Percentiles rank a stretch among this genome's conserved stretches.
These are phyloP conservation scores for Sarcophaga variegata DNA, from an alignment of 2,888 invertebrate genomes.

Conservation along the genomic window DNA sequence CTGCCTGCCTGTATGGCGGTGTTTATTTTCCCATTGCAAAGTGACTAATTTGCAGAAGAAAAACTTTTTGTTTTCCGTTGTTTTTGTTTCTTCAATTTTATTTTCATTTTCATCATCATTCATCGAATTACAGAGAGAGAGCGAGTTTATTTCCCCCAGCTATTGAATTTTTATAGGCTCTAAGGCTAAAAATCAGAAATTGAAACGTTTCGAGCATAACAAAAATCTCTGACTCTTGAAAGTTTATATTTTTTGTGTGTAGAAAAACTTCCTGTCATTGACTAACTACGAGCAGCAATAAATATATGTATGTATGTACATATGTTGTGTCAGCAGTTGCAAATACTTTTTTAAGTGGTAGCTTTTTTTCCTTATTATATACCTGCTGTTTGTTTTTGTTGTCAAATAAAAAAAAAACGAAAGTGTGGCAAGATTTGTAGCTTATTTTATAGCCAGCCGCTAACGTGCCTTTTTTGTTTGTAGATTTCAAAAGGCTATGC, in stretches of 20 bases:
- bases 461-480: conserved; percentile 26
- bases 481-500: not conserved
- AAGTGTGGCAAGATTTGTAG: conserved; percentile 27
- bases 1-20: not conserved
- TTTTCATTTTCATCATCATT: not conserved
- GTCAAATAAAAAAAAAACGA: too few species aligned
- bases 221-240: not conserved
- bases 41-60: conserved; percentile 30
- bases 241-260: not conserved
- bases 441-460: conserved; percentile 7
- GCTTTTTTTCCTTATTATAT: conserved; percentile 25
- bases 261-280: not conserved
- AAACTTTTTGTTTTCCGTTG: not conserved
- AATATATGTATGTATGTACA: too few species aligned
- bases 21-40: conserved; percentile 3
- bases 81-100: not conserved
- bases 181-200: not conserved
- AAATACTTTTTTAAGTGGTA: conserved; percentile 8
- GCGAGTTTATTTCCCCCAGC: conserved; percentile 24
- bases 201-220: conserved; percentile 5
- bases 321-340: not conserved
- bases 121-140: not conserved
- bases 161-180: conserved; percentile 26
- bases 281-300: not conserved
- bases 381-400: conserved; percentile 2